Evolutionary conservation across 2,888 invertebrate species (phyloP), one percentile per base, ranked within the genome.

Genomic region (Lypha dubia): DNA sequence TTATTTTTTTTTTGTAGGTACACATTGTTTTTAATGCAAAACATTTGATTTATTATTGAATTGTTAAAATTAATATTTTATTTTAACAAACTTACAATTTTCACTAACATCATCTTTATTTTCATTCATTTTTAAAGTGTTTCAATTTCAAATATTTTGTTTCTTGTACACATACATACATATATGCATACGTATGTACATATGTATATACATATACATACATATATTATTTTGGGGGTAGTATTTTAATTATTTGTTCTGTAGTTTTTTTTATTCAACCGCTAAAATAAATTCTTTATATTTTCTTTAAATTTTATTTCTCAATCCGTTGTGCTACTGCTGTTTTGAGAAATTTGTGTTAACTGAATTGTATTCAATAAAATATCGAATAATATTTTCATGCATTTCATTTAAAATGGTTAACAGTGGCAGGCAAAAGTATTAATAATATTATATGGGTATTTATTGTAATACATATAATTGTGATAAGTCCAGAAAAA

Each of bases 81-180:
- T 49, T 8, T 13, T 49, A 28, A 32, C 8, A 79, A 4, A 80
- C 84, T 84, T 80, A 84, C 84, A 84, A 73, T 80, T 84, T 76
- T 84, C 84, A 73, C 67, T 73, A 41, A 76, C 84, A 67, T 76
- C 80, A 76, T 84, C 79, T 58, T 49, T 63, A n/a, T 17, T 60
- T 71, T 71, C 76, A 76, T 71, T 62, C 11, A 76, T 56, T 60
- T 60, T 76, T 65, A 73, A 80, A 80, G 71, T 62, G 20, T 49
- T 49, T 49, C 8, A 9, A 8, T 20, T 20, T 20, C 17, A 20
- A 49, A 17, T n/a, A n/a, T 9, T 49, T 17, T 46, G 7, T 46
- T 46, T 46, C 6, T 17, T 46, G 13, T n/a, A n/a, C n/a, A n/a
- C n/a, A n/a, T n/a, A n/a, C n/a, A n/a, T n/a, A n/a, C n/a, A n/a